Percentiles rank a stretch among this genome's conserved stretches.
Evolutionary conservation across 2,797 vertebrate genomes (phyloP).

Genomic region (Sitta carolinensis): DNA sequence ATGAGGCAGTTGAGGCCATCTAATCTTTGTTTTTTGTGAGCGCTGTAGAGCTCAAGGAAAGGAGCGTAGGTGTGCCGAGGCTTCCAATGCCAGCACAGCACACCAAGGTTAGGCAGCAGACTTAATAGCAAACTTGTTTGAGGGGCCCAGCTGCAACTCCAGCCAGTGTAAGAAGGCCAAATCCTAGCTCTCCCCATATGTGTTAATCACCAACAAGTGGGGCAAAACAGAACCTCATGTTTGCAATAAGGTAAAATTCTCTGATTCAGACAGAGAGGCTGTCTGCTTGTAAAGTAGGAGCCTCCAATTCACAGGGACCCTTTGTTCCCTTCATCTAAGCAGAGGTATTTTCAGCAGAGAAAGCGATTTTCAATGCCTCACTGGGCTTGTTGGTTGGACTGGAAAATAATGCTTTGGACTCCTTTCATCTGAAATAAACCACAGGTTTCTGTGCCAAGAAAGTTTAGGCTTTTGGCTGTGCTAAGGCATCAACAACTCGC

Average conservation of each 20-base stretch:
- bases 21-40: background rate
- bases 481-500: background rate
- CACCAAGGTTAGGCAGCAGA: background rate
- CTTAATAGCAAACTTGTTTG: background rate
- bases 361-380: constrained; percentile 34
- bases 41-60: background rate
- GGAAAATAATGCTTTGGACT: constrained; percentile 61
- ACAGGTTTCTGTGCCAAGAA: constrained; percentile 32
- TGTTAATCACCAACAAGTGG: background rate
- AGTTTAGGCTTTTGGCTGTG: constrained; percentile 9
- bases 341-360: constrained; percentile 50
- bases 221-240: background rate
- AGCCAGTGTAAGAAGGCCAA: background rate
- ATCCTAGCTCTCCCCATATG: background rate
- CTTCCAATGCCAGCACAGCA: background rate
- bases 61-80: background rate
- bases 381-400: constrained; percentile 35
- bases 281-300: background rate
- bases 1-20: background rate
- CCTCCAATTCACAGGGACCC: background rate
- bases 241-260: background rate
- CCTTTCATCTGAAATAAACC: constrained; percentile 52
- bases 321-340: constrained; percentile 42
- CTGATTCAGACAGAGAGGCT: background rate
- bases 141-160: background rate